Evolutionary conservation across 2,888 invertebrate genomes (phyloP).

Genomic region (Monochamus alternatus): DNA sequence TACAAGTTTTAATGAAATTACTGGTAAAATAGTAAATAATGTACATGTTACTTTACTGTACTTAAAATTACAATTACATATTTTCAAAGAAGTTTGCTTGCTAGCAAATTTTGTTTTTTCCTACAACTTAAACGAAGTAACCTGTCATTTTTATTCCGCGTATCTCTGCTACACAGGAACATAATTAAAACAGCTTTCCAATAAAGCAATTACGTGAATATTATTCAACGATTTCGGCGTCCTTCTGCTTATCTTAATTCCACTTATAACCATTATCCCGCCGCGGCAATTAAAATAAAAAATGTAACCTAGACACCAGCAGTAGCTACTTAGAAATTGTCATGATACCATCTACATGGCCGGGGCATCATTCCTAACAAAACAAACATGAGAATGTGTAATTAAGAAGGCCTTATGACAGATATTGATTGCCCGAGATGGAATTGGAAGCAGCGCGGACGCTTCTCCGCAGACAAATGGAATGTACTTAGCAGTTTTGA

Average conservation of each 20-base stretch:
- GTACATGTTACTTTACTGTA: no score
- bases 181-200: neutral
- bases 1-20: no score
- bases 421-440: conserved; percentile 64
- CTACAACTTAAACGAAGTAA: no score
- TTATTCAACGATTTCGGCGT: neutral
- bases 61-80: no score
- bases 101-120: no score
- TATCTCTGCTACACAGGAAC: no score
- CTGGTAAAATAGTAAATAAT: no score
- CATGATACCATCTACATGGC: conserved; percentile 37
- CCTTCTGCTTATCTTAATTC: conserved; percentile 16
- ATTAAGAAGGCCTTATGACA: conserved; percentile 58
- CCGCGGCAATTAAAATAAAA: conserved; percentile 32
- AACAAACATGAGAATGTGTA: conserved; percentile 57
- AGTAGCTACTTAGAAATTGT: conserved; percentile 40
- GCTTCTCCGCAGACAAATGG: conserved; percentile 58
- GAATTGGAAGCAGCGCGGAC: conserved; percentile 58
- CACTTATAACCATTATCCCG: conserved; percentile 10
- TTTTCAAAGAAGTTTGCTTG: no score
- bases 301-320: conserved; percentile 36
- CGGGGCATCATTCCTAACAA: conserved; percentile 51
- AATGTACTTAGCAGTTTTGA: conserved; percentile 65
- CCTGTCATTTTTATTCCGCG: neutral
- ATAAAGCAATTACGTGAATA: conserved; percentile 1